Conservation (phyloP, 2,113 vertebrate genomes). For the Phalacrocorax carbo region DNA sequence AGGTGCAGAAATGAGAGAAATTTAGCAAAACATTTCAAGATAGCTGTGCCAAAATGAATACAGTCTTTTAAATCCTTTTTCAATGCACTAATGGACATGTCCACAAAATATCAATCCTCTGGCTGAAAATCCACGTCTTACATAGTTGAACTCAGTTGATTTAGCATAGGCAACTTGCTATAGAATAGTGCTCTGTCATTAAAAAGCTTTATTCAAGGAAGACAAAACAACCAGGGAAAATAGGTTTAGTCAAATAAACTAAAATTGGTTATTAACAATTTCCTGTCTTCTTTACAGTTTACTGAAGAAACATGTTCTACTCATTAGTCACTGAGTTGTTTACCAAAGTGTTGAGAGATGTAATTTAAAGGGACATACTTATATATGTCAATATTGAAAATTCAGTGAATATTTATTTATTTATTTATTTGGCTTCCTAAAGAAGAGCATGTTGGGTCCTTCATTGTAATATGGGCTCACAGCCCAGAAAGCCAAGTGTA, state of each 20-base stretch:
- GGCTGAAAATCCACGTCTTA: not conserved
- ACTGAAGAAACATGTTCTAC: not conserved
- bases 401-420: not conserved
- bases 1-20: not conserved
- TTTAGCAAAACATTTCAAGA: not conserved
- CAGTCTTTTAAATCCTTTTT: not conserved
- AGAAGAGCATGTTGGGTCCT: not conserved
- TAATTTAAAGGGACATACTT: not conserved
- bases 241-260: not conserved
- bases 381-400: not conserved
- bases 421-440: not conserved
- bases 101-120: not conserved
- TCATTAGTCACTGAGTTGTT: not conserved
- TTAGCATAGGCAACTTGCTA: not conserved
- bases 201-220: not conserved
- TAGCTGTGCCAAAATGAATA: not conserved
- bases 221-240: not conserved
- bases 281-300: not conserved
- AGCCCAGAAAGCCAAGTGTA: not conserved
- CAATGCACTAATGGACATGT: not conserved
- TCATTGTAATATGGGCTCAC: not conserved
- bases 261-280: fast-evolving
- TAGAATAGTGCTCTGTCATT: not conserved
- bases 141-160: not conserved
- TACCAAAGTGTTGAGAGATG: not conserved